Evolutionary conservation across 1,140 invertebrate species (phyloP).

Genomic region (Meloidogyne chitwoodi): DNA sequence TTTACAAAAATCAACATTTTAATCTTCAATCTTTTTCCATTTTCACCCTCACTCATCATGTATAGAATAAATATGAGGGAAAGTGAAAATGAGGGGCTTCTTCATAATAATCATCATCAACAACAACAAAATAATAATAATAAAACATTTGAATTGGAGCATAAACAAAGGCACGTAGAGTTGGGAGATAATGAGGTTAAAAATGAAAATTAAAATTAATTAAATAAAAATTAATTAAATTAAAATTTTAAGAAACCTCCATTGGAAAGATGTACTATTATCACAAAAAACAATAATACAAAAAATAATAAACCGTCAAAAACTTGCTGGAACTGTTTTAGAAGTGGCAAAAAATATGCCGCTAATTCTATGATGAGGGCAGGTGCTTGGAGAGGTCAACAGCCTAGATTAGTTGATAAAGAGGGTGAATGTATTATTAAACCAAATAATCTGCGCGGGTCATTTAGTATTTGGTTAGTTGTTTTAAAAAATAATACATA

Average conservation of each 20-base stretch:
- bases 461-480: conserved; percentile 24
- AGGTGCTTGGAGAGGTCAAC: neutral
- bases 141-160: neutral
- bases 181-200: neutral
- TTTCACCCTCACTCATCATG: neutral
- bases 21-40: neutral
- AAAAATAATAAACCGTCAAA: neutral
- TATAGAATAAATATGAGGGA: neutral
- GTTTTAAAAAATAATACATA: neutral
- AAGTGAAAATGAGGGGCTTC: neutral
- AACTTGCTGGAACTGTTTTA: neutral
- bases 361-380: neutral
- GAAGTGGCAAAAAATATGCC: neutral
- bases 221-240: too few species aligned
- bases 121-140: neutral
- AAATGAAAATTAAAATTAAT: neutral
- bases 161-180: neutral
- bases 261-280: neutral
- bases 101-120: neutral
- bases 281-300: neutral
- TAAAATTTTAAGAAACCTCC: neutral
- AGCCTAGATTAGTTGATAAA: conserved; percentile 39
- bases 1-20: neutral
- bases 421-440: conserved; percentile 47
- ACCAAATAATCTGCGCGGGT: conserved; percentile 34